Evolutionary conservation across 2,797 vertebrate species (phyloP), one percentile per base, ranked within the genome.

Genomic region (Liparis tanakae): DNA sequence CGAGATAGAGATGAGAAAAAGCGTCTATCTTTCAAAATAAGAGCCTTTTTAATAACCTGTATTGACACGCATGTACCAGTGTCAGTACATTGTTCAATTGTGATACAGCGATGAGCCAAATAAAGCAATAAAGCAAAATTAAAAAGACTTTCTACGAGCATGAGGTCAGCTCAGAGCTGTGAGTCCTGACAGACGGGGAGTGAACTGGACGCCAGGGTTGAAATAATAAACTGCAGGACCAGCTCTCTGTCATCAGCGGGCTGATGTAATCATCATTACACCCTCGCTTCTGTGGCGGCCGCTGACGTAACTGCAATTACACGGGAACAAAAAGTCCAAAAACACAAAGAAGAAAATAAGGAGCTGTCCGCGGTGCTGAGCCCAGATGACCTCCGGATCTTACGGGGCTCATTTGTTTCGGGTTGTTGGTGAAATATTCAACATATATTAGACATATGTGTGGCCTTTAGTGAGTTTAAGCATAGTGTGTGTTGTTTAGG

Each of bases 231-330:
- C 54, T 36, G 66, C 9, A 33, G 59, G 34, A 69, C 14, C 37
- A 58, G 39, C 33, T 64, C 34, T 43, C 13, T 61, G 18, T 30
- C 25, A 30, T 30, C 25, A 62, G 66, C 62, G 10, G 20, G 44
- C 51, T 76, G 72, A 81, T 79, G 73, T 72, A 78, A 83, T 75
- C 22, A 9, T 53, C 61, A 58, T 76, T 63, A 66, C 46, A 69
- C 58, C 70, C 25, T 30, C 25, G 25, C 2, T 30, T 75, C 79
- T 48, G 48, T 4, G 22, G 57, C 18, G 25, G 41, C 33, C 9
- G 55, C 17, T 59, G 73, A 70, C 36, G 48, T 71, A 74, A 67
- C 67, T 43, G 3, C 51, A 51, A 78, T 79, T 59, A 61, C 3
- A 36, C 15, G 46, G 10, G 30, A 54, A 43, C 59, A 71, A 10